Conservation (phyloP, 53 echinoderm and acorn worm genomes). For the Astropecten irregularis region DNA sequence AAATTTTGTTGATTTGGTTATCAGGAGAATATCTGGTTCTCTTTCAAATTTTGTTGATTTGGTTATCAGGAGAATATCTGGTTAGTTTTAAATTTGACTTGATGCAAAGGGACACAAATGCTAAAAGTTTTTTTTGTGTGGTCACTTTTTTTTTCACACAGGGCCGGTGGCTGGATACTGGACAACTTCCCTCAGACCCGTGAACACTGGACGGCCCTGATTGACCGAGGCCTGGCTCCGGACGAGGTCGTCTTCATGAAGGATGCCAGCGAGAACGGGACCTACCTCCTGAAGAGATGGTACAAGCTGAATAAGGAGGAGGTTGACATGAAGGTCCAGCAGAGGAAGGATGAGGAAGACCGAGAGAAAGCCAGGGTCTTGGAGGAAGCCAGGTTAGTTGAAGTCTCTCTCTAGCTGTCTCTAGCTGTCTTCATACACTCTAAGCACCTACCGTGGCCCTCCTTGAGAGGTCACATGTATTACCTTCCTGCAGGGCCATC, state of each 20-base stretch:
- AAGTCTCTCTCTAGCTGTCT: neutral
- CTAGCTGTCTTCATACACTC: too few relatives aligned
- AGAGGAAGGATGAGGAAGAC: constrained; percentile 84
- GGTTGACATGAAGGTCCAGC: constrained; percentile 79
- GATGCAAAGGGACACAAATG: too few relatives aligned
- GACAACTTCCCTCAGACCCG: constrained; percentile 96
- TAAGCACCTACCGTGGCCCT: too few relatives aligned
- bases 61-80: too few relatives aligned
- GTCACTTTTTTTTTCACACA: constrained; percentile 36
- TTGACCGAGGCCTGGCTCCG: constrained; percentile 94
- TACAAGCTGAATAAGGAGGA: constrained; percentile 90
- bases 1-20: too few relatives aligned
- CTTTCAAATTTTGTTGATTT: too few relatives aligned
- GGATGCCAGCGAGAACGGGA: constrained; percentile 81
- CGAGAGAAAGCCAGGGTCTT: constrained; percentile 83
- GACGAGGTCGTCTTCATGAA: constrained; percentile 95
- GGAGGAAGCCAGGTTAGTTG: constrained; percentile 87
- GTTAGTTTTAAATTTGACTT: too few relatives aligned
- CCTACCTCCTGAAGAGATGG: constrained; percentile 89
- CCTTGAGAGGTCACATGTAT: too few relatives aligned
- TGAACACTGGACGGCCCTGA: constrained; percentile 92
- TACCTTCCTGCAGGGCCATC: too few relatives aligned
- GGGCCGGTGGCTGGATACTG: constrained; percentile 96
- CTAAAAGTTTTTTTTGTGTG: too few relatives aligned
- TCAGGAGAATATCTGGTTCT: too few relatives aligned